Evolutionary conservation across 23 tunicate genomes (phyloP), one percentile per base, ranked within the genome.

Genomic region (Clavelina lepadiformis): DNA sequence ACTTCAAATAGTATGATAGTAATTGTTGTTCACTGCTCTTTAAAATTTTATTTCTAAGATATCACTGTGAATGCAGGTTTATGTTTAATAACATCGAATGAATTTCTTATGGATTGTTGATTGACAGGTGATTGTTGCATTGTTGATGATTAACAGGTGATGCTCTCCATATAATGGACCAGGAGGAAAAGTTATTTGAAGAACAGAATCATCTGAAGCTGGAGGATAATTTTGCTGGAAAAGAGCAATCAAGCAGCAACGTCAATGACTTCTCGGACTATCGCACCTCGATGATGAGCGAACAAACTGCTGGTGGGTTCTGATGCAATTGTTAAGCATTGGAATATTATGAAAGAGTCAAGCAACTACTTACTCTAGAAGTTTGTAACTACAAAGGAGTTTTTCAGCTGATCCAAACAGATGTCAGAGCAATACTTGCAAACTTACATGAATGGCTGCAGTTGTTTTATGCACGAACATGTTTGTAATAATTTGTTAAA

Each of bases 111-210:
- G n/a, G 22, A 19, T 55, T 23, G 18, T 55, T 8, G 15, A n/a
- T 13, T 23, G 22, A 55, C 25, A 15, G 8, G 21, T 55, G 20
- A 22, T 55, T 11, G 20, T 23, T 8, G n/a, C n/a, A 13, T 5
- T 15, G 7, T 20, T 59, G 20, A 8, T 19, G 13, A 6, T 24
- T 22, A n/a, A 0, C 65, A 72, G 88, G 63, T 30, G 66, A 84
- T 63, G 71, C 65, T 32, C 51, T 28, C n/a, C 58, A 71, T 2
- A 60, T 84, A 3, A 34, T 84, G 61, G 79, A 69, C 68, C 38
- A 76, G 31, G 93, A 84, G 0, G 93, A 84, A 41, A 79, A 76
- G 35, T 22, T 28, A 2, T 76, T 84, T 56, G 75, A 58, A 53
- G 66, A 84, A 54, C 79, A 84, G 60, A 73, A 84, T 33, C 63